A percentile compares a stretch with the other conserved stretches of the same genome.
Evolutionary conservation across 2,113 vertebrate genomes (phyloP).

Genomic region (Embiotoca jacksoni): DNA sequence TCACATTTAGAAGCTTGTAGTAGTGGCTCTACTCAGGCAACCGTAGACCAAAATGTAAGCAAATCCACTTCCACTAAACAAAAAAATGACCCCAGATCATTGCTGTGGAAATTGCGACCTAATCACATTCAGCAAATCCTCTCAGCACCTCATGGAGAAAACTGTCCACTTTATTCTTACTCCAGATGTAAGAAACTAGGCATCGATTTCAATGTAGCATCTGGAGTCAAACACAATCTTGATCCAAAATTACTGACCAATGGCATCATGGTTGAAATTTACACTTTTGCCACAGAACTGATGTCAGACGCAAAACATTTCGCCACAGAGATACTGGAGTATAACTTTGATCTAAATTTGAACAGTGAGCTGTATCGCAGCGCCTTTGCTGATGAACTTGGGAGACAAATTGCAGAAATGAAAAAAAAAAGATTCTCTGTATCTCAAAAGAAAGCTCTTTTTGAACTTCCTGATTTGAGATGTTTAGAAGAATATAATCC

Average conservation of each 20-base stretch:
- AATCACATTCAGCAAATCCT: slow-evolving; percentile 26
- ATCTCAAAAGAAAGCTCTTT: background rate
- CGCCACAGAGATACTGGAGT: slow-evolving; percentile 42
- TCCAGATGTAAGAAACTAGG: slow-evolving; percentile 45
- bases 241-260: slow-evolving; percentile 45
- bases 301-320: slow-evolving; percentile 26
- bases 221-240: slow-evolving; percentile 35
- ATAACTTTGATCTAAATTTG: slow-evolving; percentile 41
- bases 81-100: background rate
- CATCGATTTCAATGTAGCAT: slow-evolving; percentile 45
- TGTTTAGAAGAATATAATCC: background rate
- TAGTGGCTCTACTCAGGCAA: background rate
- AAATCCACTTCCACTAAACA: background rate
- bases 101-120: slow-evolving; percentile 31
- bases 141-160: slow-evolving; percentile 29
- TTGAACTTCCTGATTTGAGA: slow-evolving; percentile 27
- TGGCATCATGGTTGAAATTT: slow-evolving; percentile 43
- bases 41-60: background rate
- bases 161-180: slow-evolving; percentile 48
- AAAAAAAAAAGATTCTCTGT: background rate
- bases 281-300: slow-evolving; percentile 32
- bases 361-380: slow-evolving; percentile 13
- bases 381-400: slow-evolving; percentile 9
- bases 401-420: background rate
- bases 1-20: background rate